These are phyloP conservation scores for Exaiptasia diaphana DNA, from an alignment of 64 coral and sea anemone genomes.

Conservation along the genomic window DNA sequence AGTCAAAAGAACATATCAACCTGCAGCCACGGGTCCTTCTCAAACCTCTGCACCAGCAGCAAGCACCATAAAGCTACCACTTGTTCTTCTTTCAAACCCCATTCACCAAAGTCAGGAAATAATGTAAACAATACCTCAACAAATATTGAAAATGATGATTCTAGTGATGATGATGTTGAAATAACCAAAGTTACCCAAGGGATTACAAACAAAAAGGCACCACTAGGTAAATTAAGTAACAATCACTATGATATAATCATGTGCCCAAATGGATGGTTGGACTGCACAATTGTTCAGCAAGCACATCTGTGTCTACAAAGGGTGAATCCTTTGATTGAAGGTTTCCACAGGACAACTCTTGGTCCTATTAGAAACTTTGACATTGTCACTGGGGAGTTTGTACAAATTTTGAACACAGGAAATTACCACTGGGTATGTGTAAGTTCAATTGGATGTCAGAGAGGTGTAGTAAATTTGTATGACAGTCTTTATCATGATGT, in stretches of 20 bases:
- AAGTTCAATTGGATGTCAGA: constrained; percentile 24
- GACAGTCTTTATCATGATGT: constrained; percentile 32
- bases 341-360: constrained; percentile 4
- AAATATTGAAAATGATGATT: neutral
- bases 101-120: neutral
- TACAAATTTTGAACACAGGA: constrained; percentile 22
- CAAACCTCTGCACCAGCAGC: constrained; percentile 3
- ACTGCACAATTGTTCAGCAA: constrained; percentile 29
- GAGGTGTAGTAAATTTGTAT: constrained; percentile 30
- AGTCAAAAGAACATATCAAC: neutral
- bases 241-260: constrained; percentile 28
- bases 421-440: constrained; percentile 28
- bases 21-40: constrained; percentile 3
- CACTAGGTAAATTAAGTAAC: constrained; percentile 1
- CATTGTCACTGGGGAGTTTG: constrained; percentile 25
- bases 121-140: neutral
- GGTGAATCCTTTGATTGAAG: constrained; percentile 8
- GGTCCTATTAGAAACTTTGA: constrained; percentile 25
- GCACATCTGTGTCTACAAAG: neutral
- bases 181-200: constrained; percentile 5
- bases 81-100: neutral
- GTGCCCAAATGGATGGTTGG: constrained; percentile 42
- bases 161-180: constrained; percentile 31
- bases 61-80: neutral
- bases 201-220: constrained; percentile 5